Percentiles rank a stretch among this genome's conserved stretches.
These are phyloP conservation scores for Dascyllus trimaculatus DNA, from an alignment of 2,113 vertebrate genomes.

Conservation along the genomic window DNA sequence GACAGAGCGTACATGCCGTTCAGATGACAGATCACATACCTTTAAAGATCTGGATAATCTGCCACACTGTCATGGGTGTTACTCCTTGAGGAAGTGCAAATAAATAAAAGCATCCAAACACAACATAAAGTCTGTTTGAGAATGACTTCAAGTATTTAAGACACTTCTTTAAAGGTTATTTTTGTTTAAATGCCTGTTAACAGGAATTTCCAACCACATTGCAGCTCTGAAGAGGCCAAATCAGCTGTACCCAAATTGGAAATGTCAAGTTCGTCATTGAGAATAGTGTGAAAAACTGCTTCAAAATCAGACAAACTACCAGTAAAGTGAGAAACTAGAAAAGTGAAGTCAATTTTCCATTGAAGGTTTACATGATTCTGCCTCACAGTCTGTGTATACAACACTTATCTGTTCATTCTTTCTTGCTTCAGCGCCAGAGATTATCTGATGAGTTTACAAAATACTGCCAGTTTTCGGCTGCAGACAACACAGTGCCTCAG, in stretches of 20 bases:
- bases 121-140: background rate
- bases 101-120: background rate
- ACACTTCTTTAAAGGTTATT: background rate
- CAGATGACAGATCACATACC: conserved; percentile 37
- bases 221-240: background rate
- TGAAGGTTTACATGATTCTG: background rate
- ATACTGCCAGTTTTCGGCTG: background rate
- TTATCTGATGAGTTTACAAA: conserved; percentile 47
- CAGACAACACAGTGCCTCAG: background rate
- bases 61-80: background rate
- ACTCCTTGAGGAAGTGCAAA: conserved; percentile 6
- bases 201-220: background rate
- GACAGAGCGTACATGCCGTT: conserved; percentile 18
- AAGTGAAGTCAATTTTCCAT: background rate
- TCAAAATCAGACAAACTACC: background rate
- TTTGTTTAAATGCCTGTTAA: background rate
- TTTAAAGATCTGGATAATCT: background rate
- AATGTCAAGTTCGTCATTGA: too few species aligned
- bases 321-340: background rate
- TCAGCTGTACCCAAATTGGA: background rate
- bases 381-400: conserved; percentile 6
- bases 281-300: background rate
- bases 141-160: background rate
- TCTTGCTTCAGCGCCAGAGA: conserved; percentile 20
- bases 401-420: conserved; percentile 29